phyloP scores from a whole-genome alignment of 2,888 invertebrate genomes.

The Drosophila melanosoma region DNA sequence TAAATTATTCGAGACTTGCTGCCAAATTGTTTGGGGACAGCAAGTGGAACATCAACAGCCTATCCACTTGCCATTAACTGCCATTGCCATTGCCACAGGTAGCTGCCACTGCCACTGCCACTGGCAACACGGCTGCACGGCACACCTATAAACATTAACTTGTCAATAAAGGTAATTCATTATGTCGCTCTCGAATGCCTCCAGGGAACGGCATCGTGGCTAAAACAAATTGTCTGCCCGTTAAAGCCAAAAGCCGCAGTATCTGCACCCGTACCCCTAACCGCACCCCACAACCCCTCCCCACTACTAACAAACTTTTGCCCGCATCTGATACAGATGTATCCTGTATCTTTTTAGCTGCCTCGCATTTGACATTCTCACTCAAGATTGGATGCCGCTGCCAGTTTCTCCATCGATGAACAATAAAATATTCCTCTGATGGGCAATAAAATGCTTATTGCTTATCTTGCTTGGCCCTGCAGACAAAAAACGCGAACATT shows the following conservation, averaged over 20 bases:
- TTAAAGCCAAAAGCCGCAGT: constrained; percentile 33
- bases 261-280: constrained; percentile 3
- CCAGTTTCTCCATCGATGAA: constrained; percentile 51
- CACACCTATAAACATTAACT: constrained; percentile 85
- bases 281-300: not conserved
- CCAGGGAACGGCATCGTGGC: constrained; percentile 65
- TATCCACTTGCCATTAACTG: constrained; percentile 75
- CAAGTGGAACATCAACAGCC: constrained; percentile 72
- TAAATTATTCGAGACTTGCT: constrained; percentile 73
- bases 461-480: constrained; percentile 38
- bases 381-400: constrained; percentile 52
- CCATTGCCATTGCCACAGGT: constrained; percentile 17
- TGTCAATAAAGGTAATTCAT: constrained; percentile 85
- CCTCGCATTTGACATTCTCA: constrained; percentile 53
- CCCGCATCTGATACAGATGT: constrained; percentile 1
- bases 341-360: constrained; percentile 40
- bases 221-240: constrained; percentile 69
- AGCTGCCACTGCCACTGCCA: constrained; percentile 17
- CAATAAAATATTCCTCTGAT: constrained; percentile 81
- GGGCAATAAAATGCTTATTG: constrained; percentile 75
- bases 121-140: constrained; percentile 35
- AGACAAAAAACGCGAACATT: constrained; percentile 38
- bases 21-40: constrained; percentile 70
- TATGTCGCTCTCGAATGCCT: constrained; percentile 83
- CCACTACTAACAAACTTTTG: constrained; percentile 14